Conservation (phyloP, 2,113 vertebrate species). For the Apaloderma vittatum region DNA sequence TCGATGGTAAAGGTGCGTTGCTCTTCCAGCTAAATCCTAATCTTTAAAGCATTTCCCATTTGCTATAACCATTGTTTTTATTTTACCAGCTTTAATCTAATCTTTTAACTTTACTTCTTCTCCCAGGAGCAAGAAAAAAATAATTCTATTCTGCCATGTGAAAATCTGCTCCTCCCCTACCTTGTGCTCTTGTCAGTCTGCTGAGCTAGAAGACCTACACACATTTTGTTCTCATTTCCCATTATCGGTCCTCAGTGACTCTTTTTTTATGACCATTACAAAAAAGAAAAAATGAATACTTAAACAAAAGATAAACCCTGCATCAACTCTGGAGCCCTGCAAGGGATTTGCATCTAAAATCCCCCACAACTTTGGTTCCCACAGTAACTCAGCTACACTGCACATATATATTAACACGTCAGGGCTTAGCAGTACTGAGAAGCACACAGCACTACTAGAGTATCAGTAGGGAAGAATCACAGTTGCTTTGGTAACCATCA, state of each 20-base stretch:
- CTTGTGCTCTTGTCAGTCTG: neutral
- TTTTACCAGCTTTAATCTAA: neutral
- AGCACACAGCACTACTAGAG: neutral
- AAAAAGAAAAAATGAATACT: neutral
- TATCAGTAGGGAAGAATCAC: neutral
- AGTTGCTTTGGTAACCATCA: conserved; percentile 59
- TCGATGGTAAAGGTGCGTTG: accelerated
- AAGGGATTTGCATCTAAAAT: neutral
- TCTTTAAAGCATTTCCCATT: neutral
- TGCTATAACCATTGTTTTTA: neutral
- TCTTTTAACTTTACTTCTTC: neutral
- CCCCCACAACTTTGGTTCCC: neutral
- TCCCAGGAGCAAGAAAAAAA: neutral
- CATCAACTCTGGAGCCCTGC: neutral
- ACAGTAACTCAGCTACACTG: neutral
- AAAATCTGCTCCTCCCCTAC: neutral
- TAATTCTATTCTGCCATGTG: neutral
- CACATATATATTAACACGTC: neutral
- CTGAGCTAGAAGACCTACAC: neutral
- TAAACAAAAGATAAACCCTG: neutral
- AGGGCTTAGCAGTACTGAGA: neutral
- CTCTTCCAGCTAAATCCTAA: neutral
- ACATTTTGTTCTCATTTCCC: neutral
- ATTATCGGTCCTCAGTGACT: neutral
- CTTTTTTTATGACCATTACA: neutral